A percentile compares a stretch with the other conserved stretches of the same genome.
Conservation (phyloP, 2,888 invertebrate genomes). For the Ennomos erosarius region DNA sequence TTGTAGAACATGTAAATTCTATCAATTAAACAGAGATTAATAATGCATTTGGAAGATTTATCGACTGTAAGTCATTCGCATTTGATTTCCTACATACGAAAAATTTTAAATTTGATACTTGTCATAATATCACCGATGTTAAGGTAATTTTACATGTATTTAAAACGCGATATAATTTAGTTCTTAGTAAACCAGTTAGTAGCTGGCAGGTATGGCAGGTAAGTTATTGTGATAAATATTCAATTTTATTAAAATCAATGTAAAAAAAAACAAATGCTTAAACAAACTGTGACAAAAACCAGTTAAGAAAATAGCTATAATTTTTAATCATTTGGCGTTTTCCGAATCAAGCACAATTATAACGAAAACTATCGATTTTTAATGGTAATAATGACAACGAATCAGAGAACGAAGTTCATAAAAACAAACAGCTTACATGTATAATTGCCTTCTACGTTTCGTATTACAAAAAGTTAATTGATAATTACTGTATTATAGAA, state of each 20-base stretch:
- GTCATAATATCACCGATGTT: not conserved
- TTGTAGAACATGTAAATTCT: constrained; percentile 19
- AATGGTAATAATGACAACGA: constrained; percentile 1
- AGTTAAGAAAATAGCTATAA: no score
- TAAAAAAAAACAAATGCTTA: no score
- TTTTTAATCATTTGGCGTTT: no score
- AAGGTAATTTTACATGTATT: not conserved
- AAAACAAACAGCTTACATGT: constrained; percentile 1
- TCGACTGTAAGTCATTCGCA: constrained; percentile 1
- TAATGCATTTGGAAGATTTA: constrained; percentile 16
- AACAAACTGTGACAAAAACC: no score
- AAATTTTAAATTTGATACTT: not conserved
- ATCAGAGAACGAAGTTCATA: constrained; percentile 5
- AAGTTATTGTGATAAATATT: no score
- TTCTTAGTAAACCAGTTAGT: no score
- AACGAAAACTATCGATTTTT: not conserved
- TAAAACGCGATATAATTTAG: no score
- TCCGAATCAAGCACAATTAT: no score
- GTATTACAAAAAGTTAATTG: constrained; percentile 29
- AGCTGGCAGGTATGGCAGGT: no score
- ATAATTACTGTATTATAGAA: constrained; percentile 24
- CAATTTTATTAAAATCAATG: no score
- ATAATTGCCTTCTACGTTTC: constrained; percentile 3
- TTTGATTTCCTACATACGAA: no score
- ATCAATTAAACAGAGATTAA: constrained; percentile 23